Conservation (phyloP, 2,888 invertebrate genomes). For the Priocnemis perturbator region DNA sequence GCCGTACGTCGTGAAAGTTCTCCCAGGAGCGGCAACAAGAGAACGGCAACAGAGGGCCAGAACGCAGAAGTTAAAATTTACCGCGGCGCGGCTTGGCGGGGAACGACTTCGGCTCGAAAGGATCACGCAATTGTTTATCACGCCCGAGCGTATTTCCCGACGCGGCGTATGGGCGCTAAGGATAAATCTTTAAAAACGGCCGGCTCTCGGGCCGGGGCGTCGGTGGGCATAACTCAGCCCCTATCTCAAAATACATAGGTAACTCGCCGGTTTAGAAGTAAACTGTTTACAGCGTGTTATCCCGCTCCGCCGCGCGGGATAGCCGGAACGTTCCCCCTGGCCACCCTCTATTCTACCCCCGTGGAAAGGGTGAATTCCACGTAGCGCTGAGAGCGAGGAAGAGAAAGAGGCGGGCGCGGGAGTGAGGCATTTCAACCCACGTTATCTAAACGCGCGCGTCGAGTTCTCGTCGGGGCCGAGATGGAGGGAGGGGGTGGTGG, state of each 20-base stretch:
- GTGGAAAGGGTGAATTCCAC: conserved; percentile 58
- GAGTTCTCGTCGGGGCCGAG: conserved; percentile 58
- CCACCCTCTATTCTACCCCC: conserved; percentile 1
- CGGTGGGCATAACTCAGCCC: conserved; percentile 68
- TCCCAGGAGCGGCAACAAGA: not conserved
- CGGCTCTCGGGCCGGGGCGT: conserved; percentile 52
- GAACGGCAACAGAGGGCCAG: not conserved
- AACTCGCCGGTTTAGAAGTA: conserved; percentile 67
- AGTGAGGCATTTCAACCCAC: conserved; percentile 48
- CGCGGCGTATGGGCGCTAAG: conserved; percentile 33
- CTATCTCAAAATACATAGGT: conserved; percentile 73
- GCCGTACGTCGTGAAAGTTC: too few relatives aligned
- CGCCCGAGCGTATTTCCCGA: not conserved
- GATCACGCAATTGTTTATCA: conserved; percentile 8
- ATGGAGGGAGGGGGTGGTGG: too few relatives aligned
- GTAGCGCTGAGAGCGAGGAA: conserved; percentile 31
- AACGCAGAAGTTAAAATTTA: not conserved
- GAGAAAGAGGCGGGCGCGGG: conserved; percentile 21
- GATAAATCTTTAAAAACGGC: conserved; percentile 73
- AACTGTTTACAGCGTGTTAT: conserved; percentile 69
- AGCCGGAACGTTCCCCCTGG: not conserved
- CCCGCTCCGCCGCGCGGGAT: conserved; percentile 40
- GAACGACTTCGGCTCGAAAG: conserved; percentile 1
- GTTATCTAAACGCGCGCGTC: conserved; percentile 69
- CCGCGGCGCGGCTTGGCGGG: not conserved